Base-by-base conservation (phyloP, 2,113 vertebrate species). In the Isichthys henryi region DNA sequence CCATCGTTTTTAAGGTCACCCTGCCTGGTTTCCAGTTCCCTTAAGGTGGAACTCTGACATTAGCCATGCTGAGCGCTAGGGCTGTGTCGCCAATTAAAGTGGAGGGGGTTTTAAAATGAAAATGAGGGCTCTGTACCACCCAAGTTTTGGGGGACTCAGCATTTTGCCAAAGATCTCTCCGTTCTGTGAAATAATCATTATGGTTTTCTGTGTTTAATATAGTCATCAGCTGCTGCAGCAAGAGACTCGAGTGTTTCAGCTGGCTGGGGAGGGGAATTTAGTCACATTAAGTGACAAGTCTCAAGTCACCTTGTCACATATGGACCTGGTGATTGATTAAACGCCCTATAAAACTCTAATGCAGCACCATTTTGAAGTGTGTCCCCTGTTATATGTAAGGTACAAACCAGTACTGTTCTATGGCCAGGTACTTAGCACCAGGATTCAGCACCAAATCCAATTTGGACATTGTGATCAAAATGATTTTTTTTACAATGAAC, bases 11-110 rank as follows among this genome's bases (percentile, higher is more conserved):
- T 74, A 85, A 88, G 80, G 80, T 88, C 45, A 70, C 80, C 56
- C 62, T 27, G 45, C 53, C 23, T 19, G 19, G 80, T 74, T 86
- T 70, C 50, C 35, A 15, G 43, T 74, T 88, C 49, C 88, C 82
- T 90, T 88, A 90, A 88, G 90, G 88, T 90, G 87, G 90, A 90
- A 39, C 48, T 87, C 49, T 39, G 50, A 52, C 27, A 35, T 35
- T 27, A 53, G 46, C 46, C n/a, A 5, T 50, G 46, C 84, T 1
- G 15, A 52, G 11, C 3, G 27, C n/a, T 10, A 9, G 5, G 48
- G 15, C 6, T 1, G n/a, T 1, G 19, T 88, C 13, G 6, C 27
- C 66, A 10, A 27, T 56, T 17, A 53, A 56, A 52, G 85, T 35
- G 11, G 11, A 15, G 9, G 85, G 21, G 9, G 11, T 6, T 13